Conservation (phyloP, 2,113 vertebrate genomes). For the Gopherus evgoodei region DNA sequence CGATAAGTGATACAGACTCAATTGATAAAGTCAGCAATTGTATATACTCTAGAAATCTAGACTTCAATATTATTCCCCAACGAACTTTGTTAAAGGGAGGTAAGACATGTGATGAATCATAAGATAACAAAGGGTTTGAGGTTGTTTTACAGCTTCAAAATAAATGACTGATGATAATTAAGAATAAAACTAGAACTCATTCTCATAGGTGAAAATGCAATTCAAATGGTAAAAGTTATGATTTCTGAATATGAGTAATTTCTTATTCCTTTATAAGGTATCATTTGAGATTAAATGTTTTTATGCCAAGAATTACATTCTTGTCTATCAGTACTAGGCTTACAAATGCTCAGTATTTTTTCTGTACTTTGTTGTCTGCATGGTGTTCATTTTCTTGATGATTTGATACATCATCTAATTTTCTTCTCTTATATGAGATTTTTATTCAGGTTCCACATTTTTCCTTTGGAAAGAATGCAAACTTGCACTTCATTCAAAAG, state of each 20-base stretch:
- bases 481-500: background rate
- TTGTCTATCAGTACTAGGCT: background rate
- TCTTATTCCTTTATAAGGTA: background rate
- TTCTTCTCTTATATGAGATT: background rate
- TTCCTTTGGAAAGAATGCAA: background rate
- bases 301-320: constrained; percentile 12
- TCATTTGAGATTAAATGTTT: constrained; percentile 22
- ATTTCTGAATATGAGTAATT: background rate
- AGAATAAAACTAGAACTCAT: constrained; percentile 18
- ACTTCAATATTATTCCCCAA: background rate
- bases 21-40: background rate
- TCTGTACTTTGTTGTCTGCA: background rate
- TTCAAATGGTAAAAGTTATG: constrained; percentile 24
- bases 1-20: background rate
- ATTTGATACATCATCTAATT: constrained; percentile 11
- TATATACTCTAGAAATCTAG: background rate
- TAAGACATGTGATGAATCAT: background rate
- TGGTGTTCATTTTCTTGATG: background rate
- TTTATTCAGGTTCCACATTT: background rate
- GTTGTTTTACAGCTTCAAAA: constrained; percentile 1
- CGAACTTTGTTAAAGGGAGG: background rate
- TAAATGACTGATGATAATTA: background rate
- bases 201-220: background rate
- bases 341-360: constrained; percentile 24
- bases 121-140: background rate